A percentile compares a stretch with the other conserved stretches of the same genome.
Conservation (phyloP, 2,888 invertebrate genomes). For the Bombylius major region DNA sequence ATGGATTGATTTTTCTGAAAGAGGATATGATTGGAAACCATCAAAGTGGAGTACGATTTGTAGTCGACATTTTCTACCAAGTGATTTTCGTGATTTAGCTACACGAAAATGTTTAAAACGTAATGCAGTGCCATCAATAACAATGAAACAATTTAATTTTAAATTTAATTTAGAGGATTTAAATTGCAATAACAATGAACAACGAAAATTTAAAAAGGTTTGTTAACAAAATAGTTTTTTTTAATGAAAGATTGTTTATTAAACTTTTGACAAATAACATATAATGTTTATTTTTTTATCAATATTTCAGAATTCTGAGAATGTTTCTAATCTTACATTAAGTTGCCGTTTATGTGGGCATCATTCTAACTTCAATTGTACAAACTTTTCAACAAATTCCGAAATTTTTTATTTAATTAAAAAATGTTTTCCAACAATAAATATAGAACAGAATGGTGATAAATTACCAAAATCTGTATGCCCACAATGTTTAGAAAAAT, state of each 20-base stretch:
- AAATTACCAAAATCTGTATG: conserved; percentile 31
- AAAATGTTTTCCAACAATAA: conserved; percentile 34
- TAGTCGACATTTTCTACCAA: conserved; percentile 30
- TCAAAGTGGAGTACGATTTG: conserved; percentile 35
- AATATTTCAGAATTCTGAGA: too few relatives aligned
- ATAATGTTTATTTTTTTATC: too few relatives aligned
- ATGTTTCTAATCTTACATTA: not conserved
- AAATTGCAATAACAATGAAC: not conserved
- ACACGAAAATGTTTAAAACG: conserved; percentile 5
- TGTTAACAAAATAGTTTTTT: not conserved
- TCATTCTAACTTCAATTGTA: conserved; percentile 8
- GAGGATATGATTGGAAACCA: conserved; percentile 31
- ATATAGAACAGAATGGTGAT: conserved; percentile 29
- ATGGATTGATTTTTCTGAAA: conserved; percentile 32
- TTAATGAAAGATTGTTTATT: too few relatives aligned
- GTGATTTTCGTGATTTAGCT: conserved; percentile 26
- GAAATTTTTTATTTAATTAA: conserved; percentile 33
- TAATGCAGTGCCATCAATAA: conserved; percentile 6
- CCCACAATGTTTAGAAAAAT: conserved; percentile 23
- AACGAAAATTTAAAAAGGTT: not conserved
- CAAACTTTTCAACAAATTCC: conserved; percentile 29
- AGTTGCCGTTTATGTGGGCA: conserved; percentile 31
- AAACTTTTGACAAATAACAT: too few relatives aligned
- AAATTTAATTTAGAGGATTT: conserved; percentile 6
- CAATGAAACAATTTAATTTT: conserved; percentile 8